Base-by-base conservation (phyloP, 2,113 vertebrate genomes). In the Anhinga anhinga region DNA sequence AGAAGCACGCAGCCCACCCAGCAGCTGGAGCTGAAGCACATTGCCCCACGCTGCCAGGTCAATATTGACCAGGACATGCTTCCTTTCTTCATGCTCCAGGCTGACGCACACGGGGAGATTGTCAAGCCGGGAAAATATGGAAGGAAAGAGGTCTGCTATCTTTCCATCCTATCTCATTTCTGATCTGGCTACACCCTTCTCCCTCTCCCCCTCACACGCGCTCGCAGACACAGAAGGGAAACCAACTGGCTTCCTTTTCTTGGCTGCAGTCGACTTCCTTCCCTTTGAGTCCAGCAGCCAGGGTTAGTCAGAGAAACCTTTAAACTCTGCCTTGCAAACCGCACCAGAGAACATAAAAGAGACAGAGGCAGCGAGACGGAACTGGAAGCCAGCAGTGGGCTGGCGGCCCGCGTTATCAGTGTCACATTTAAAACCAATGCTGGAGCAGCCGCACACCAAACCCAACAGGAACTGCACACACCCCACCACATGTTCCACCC, bases 231-330 rank as follows among this genome's bases (percentile, higher is more conserved):
- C 92, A 27, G 65, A 82, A 50, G 88, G 95, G 95, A 95, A 95
- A 89, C 93, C 88, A 29, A 72, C 20, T 13, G 50, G 42, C 86
- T 97, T 92, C 93, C 94, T 93, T 26, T 25, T 10, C 92, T 86
- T 49, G 95, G 70, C 92, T 74, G 82, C 82, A 18, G 78, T 47
- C 22, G 6, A 52, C 56, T 97, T 96, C 95, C 95, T 93, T 89
- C 94, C 95, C 79, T 84, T 29, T 30, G 94, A 92, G 86, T 27
- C 88, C n/a, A 0, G 44, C 63, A 93, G 90, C 93, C 65, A 30
- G 88, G 88, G 82, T 59, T 76, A 62, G 73, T 49, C 79, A 34
- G 53, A 66, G 77, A 30, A 88, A 32, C 76, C 92, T 84, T 61
- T 21, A 44, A 82, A 22, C 72, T 5, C 18, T 30, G 84, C 87